Evolutionary conservation across 2,113 vertebrate species (phyloP).

Genomic region (Ibidorhyncha struthersii): DNA sequence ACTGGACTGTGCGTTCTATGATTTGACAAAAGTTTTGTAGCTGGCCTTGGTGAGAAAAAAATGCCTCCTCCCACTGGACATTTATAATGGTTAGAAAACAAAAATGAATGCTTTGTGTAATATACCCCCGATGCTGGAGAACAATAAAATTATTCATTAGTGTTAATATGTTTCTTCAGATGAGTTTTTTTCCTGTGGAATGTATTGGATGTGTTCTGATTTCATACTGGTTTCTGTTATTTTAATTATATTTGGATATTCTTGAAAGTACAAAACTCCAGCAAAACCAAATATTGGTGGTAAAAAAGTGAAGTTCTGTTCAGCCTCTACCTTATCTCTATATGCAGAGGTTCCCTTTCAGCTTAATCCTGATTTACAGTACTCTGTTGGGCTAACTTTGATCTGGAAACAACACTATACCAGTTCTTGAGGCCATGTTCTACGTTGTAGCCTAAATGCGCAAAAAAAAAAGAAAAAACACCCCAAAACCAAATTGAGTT

Average conservation of each 20-base stretch:
- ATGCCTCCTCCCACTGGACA: background rate
- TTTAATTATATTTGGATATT: background rate
- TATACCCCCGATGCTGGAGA: background rate
- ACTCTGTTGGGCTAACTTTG: background rate
- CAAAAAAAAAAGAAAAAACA: background rate
- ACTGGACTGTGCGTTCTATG: background rate
- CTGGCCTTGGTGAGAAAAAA: background rate
- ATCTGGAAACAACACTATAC: background rate
- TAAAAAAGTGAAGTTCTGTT: background rate
- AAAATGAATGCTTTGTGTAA: background rate
- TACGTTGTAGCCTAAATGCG: background rate
- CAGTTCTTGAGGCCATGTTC: background rate
- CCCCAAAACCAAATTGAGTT: background rate
- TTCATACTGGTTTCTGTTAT: background rate
- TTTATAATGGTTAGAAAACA: background rate
- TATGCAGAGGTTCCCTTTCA: background rate
- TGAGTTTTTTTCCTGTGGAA: background rate
- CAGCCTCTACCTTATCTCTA: background rate
- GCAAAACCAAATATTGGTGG: background rate
- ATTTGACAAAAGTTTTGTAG: background rate
- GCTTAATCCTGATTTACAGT: background rate
- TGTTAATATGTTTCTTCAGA: background rate
- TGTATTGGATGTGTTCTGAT: background rate
- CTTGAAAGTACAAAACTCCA: background rate
- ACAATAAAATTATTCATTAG: background rate